Conservation (phyloP, 2,888 invertebrate species). For the Drosophila sordidula region DNA sequence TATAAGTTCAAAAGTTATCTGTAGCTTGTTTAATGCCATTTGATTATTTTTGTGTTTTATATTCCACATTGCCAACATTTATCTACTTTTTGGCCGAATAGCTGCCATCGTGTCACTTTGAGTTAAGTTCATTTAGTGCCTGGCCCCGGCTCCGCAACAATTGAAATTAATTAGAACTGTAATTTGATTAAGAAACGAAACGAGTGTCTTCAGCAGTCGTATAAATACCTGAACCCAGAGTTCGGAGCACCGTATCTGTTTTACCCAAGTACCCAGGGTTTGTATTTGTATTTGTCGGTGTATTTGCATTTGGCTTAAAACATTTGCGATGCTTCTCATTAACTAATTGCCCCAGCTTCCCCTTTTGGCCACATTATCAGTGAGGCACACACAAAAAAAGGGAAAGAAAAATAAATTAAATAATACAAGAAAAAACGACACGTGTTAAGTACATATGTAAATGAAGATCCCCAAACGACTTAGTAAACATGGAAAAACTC, state of each 20-base stretch:
- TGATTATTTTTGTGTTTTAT: neutral
- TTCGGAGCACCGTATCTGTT: slow-evolving; percentile 5
- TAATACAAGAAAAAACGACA: slow-evolving; percentile 37
- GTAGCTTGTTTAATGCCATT: no score
- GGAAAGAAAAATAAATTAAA: slow-evolving; percentile 11
- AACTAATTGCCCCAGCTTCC: slow-evolving; percentile 62
- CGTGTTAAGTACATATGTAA: slow-evolving; percentile 74
- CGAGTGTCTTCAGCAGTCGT: slow-evolving; percentile 36
- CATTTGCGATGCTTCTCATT: slow-evolving; percentile 62
- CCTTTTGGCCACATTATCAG: slow-evolving; percentile 9
- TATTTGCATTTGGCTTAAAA: slow-evolving; percentile 54
- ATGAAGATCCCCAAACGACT: slow-evolving; percentile 44
- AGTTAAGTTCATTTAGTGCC: slow-evolving; percentile 44
- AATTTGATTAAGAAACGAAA: slow-evolving; percentile 71
- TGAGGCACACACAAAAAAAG: slow-evolving; percentile 8
- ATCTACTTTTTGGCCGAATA: neutral
- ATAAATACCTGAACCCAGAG: slow-evolving; percentile 29
- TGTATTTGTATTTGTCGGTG: slow-evolving; percentile 19
- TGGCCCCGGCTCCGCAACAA: slow-evolving; percentile 55
- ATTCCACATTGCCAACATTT: neutral
- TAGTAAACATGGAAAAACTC: slow-evolving; percentile 25
- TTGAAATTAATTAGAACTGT: slow-evolving; percentile 76
- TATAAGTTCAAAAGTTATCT: no score
- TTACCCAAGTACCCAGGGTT: slow-evolving; percentile 16
- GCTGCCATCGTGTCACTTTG: slow-evolving; percentile 16